Conservation (phyloP, 2,888 invertebrate genomes). For the Standfussiana lucernea region DNA sequence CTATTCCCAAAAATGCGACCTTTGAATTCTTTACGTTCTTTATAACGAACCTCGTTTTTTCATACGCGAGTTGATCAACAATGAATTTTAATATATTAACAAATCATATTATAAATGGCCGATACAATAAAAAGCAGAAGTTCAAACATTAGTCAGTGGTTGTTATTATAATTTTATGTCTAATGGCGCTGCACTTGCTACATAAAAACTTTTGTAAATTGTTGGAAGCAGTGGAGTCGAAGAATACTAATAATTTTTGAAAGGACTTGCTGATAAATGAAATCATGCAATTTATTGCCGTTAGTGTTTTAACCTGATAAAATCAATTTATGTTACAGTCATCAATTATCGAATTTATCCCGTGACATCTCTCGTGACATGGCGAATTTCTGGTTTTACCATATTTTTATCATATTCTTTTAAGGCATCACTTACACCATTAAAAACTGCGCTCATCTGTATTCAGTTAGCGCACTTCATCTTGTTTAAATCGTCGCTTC, state of each 20-base stretch:
- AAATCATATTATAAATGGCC: constrained; percentile 44
- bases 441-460: constrained; percentile 24
- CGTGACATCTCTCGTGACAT: constrained; percentile 32
- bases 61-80: constrained; percentile 1
- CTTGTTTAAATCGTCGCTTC: constrained; percentile 39
- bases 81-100: constrained; percentile 29
- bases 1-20: constrained; percentile 74
- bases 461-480: constrained; percentile 36
- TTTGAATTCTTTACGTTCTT: constrained; percentile 66
- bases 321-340: background rate
- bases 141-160: constrained; percentile 65
- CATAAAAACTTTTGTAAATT: constrained; percentile 62
- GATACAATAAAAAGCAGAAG: constrained; percentile 54
- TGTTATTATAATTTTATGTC: constrained; percentile 69
- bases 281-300: background rate
- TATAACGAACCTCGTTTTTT: constrained; percentile 43
- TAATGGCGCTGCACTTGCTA: constrained; percentile 62
- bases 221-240: constrained; percentile 60
- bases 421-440: constrained; percentile 39
- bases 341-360: constrained; percentile 8
- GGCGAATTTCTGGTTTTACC: constrained; percentile 48
- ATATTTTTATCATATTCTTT: constrained; percentile 39
- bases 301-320: background rate
- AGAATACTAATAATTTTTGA: background rate
- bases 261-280: background rate